Conservation (phyloP, 2,797 vertebrate genomes). For the Labroides dimidiatus region DNA sequence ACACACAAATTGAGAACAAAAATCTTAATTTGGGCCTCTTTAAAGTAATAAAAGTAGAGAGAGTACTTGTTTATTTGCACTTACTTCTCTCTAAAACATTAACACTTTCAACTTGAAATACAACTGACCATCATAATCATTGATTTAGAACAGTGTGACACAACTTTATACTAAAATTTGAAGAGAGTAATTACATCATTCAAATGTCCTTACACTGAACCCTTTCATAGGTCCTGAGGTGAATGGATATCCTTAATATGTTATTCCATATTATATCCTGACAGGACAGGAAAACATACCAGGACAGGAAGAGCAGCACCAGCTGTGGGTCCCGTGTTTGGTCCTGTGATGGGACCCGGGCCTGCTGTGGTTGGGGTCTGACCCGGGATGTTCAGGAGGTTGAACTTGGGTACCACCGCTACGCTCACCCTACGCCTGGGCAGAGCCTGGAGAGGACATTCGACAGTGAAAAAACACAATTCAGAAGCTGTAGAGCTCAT, state of each 20-base stretch:
- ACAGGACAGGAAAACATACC: constrained; percentile 81
- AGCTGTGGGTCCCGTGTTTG: constrained; percentile 33
- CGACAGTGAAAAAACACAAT: background rate
- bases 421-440: constrained; percentile 97
- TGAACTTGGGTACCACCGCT: constrained; percentile 98
- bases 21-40: too few species aligned
- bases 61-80: background rate
- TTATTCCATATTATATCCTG: constrained; percentile 44
- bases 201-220: constrained; percentile 1
- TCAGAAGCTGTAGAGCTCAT: background rate
- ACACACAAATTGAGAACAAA: too few species aligned
- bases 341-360: constrained; percentile 38
- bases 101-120: background rate
- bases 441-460: constrained; percentile 85
- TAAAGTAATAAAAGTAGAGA: too few species aligned
- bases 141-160: background rate
- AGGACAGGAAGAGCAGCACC: constrained; percentile 83
- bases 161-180: background rate
- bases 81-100: background rate
- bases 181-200: background rate
- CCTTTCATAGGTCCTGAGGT: background rate
- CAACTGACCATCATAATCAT: background rate
- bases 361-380: constrained; percentile 83
- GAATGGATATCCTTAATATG: constrained; percentile 5
- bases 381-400: constrained; percentile 93